Base-by-base conservation (phyloP, 2,888 invertebrate genomes). In the Xestoiulus laeticollis region DNA sequence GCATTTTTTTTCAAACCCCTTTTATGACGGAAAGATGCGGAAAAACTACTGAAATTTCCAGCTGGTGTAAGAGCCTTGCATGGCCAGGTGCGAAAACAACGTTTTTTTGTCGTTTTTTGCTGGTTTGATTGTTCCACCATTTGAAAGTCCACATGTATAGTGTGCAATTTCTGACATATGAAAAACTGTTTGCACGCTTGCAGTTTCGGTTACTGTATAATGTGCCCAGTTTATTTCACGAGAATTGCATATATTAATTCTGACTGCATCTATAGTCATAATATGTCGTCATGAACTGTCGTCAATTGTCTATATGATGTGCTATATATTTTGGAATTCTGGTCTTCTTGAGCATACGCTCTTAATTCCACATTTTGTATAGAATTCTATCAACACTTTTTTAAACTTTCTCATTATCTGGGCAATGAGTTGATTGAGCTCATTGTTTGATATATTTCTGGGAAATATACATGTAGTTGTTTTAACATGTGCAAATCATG, bases 71-170 rank as follows among this genome's bases (percentile, higher is more conserved):
- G 22, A 30, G 68, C 68, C 26, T 32, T 26, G 30, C 14, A 78
- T 78, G 30, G 78, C 78, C 78, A 78, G 78, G 78, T 78, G 78
- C 78, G 78, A 78, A 78, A 78, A 78, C 78, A 78, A 14, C 16
- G 16, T 30, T 48, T 78, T 78, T 78, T 78, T 30, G 30, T 78
- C 6, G 59, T 22, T 48, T 19, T 59, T 59, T n/a, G n/a, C n/a
- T 59, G 59, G 59, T 59, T 59, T 22, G 78, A 78, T 78, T 78
- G 78, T 78, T 78, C 30, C 78, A 30, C 78, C 78, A 32, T 78
- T 3, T 78, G 78, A 30, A 78, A 78, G 78, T 19, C 48, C 30
- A n/a, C n/a, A n/a, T n/a, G n/a, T n/a, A n/a, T n/a, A n/a, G 78
- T 30, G 78, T 32, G 78, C 30, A 78, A 32, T 30, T 78, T 78